Evolutionary conservation across 2,797 vertebrate genomes (phyloP).

Genomic region (Sebastes hubbsi): DNA sequence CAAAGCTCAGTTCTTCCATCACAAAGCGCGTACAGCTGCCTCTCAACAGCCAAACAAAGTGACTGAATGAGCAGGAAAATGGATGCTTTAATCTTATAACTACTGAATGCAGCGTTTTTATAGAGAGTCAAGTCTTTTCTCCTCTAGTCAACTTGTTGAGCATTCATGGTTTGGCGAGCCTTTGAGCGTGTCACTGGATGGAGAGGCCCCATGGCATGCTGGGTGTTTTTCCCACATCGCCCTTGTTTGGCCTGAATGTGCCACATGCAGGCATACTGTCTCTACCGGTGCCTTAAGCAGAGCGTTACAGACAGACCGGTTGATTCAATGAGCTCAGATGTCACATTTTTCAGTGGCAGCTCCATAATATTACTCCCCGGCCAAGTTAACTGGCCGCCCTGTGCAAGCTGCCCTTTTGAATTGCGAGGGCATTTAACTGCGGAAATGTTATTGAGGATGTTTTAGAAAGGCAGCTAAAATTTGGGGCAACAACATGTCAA

Average conservation of each 20-base stretch:
- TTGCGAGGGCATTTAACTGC: neutral
- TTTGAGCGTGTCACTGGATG: slow-evolving; percentile 53
- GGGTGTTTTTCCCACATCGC: slow-evolving; percentile 65
- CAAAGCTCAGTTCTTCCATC: slow-evolving; percentile 2
- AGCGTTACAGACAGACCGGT: slow-evolving; percentile 16
- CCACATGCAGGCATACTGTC: slow-evolving; percentile 71
- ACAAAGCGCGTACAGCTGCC: slow-evolving; percentile 31
- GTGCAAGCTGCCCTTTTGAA: slow-evolving; percentile 32
- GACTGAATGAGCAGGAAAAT: slow-evolving; percentile 53
- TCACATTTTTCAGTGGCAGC: slow-evolving; percentile 59
- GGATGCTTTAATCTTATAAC: slow-evolving; percentile 49
- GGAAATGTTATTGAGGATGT: slow-evolving; percentile 12
- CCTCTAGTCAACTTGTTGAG: slow-evolving; percentile 51
- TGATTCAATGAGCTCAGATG: slow-evolving; percentile 50
- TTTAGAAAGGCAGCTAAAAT: slow-evolving; percentile 16
- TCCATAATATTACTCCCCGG: slow-evolving; percentile 40
- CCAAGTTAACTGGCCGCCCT: slow-evolving; percentile 11
- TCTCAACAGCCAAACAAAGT: slow-evolving; percentile 31
- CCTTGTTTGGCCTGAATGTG: slow-evolving; percentile 66
- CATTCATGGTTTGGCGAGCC: slow-evolving; percentile 60
- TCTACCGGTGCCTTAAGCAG: slow-evolving; percentile 27
- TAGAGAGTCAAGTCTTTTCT: slow-evolving; percentile 52
- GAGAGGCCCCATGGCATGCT: slow-evolving; percentile 57
- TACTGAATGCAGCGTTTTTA: slow-evolving; percentile 45
- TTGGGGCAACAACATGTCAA: slow-evolving; percentile 35